Conservation (phyloP, 1,140 invertebrate genomes). For the Eumeta japonica region DNA sequence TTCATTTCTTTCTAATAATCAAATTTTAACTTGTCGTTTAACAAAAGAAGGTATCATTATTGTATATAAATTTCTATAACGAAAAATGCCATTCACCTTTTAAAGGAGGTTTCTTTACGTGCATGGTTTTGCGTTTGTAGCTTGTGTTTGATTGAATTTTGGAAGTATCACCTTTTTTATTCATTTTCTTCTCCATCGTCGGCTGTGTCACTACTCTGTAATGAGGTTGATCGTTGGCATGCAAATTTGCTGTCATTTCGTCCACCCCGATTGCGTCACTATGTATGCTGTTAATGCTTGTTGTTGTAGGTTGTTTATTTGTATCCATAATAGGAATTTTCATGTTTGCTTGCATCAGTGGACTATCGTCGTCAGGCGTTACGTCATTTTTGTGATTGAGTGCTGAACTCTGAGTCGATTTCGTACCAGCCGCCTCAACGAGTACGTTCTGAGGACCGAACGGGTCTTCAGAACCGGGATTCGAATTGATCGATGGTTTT, state of each 20-base stretch:
- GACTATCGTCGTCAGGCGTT: conserved; percentile 36
- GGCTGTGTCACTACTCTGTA: conserved; percentile 52
- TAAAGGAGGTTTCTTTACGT: conserved; percentile 43
- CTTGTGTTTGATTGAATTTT: conserved; percentile 30
- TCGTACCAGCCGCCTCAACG: conserved; percentile 25
- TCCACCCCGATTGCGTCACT: conserved; percentile 37
- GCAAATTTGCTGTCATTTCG: conserved; percentile 47
- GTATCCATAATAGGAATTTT: conserved; percentile 39
- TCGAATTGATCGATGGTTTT: conserved; percentile 13
- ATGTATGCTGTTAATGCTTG: conserved; percentile 37
- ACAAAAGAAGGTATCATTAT: no score
- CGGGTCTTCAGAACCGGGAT: conserved; percentile 15
- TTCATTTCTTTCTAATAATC: no score
- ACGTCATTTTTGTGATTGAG: conserved; percentile 41
- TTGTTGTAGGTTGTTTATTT: conserved; percentile 32
- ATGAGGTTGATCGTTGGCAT: conserved; percentile 48
- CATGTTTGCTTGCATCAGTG: conserved; percentile 39
- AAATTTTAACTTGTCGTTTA: background rate
- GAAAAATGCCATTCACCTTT: conserved; percentile 37
- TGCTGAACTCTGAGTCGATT: conserved; percentile 35
- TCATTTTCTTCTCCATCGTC: conserved; percentile 36
- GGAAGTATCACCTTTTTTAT: conserved; percentile 29
- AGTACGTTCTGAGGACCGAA: conserved; percentile 20
- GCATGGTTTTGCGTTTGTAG: conserved; percentile 37
- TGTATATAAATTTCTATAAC: no score